phyloP scores from a whole-genome alignment of 2,888 invertebrate genomes.

The Prionchulus punctatus region DNA sequence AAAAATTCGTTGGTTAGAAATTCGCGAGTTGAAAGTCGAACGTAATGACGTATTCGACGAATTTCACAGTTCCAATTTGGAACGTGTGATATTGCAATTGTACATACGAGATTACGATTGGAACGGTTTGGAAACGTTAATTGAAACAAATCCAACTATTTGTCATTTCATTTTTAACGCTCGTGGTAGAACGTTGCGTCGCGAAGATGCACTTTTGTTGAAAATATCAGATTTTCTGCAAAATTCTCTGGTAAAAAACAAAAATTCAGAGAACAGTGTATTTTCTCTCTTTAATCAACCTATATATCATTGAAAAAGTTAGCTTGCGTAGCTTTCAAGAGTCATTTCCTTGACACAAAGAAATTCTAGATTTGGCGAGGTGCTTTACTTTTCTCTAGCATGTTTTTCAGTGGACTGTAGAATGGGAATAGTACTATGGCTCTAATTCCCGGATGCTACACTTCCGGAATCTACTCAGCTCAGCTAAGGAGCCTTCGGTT shows the following conservation, averaged over 20 bases:
- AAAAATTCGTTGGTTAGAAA: too few relatives aligned
- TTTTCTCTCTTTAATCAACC: too few relatives aligned
- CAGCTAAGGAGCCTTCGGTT: too few relatives aligned
- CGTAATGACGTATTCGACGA: not conserved
- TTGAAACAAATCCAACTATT: not conserved
- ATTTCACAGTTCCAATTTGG: not conserved
- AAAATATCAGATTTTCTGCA: not conserved
- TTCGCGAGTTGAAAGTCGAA: not conserved
- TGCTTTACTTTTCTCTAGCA: too few relatives aligned
- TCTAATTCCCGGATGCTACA: too few relatives aligned
- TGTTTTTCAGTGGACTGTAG: too few relatives aligned
- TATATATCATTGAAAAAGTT: too few relatives aligned
- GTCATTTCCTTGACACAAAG: too few relatives aligned
- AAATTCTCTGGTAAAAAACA: not conserved
- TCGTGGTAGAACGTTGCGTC: conserved; percentile 5
- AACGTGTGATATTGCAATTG: not conserved
- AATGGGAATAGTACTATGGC: too few relatives aligned
- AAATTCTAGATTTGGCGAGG: too few relatives aligned
- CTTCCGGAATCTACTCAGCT: too few relatives aligned
- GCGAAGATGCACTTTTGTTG: not conserved
- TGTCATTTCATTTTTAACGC: not conserved
- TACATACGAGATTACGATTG: conserved; percentile 8
- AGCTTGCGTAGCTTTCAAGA: too few relatives aligned
- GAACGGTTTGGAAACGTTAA: not conserved
- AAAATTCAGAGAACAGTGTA: not conserved